These are phyloP conservation scores for Drosophila helvetica DNA, from an alignment of 2,888 invertebrate genomes.

Conservation along the genomic window DNA sequence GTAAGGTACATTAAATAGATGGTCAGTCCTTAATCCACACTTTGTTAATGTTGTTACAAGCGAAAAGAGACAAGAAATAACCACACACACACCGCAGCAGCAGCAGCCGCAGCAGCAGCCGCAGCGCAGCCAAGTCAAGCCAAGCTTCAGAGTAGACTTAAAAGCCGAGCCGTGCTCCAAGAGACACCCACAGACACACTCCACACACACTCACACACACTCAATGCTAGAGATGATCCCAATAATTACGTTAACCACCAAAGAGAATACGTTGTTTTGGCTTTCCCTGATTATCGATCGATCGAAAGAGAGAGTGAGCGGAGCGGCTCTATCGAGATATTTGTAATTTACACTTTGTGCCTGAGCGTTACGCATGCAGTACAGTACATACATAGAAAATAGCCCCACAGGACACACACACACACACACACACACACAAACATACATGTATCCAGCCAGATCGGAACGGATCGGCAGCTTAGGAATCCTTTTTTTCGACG, in stretches of 20 bases:
- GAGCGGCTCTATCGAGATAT: conserved; percentile 58
- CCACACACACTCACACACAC: conserved; percentile 36
- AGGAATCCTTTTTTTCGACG: conserved; percentile 53
- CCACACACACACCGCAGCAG: conserved; percentile 20
- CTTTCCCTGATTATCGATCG: conserved; percentile 11
- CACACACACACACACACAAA: neutral
- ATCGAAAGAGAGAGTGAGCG: conserved; percentile 10
- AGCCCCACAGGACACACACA: conserved; percentile 4
- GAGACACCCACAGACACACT: conserved; percentile 58
- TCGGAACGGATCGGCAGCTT: neutral
- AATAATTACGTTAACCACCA: conserved; percentile 31
- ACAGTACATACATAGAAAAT: conserved; percentile 60
- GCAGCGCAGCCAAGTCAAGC: conserved; percentile 74
- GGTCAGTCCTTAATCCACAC: conserved; percentile 24
- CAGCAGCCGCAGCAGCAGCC: conserved; percentile 49
- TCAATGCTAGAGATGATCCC: conserved; percentile 32
- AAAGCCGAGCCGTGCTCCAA: conserved; percentile 71
- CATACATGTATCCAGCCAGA: conserved; percentile 3
- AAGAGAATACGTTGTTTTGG: conserved; percentile 33
- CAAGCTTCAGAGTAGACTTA: conserved; percentile 54
- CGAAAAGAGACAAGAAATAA: conserved; percentile 42
- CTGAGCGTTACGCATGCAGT: conserved; percentile 78
- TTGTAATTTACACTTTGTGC: conserved; percentile 83
- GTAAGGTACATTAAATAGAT: conserved; percentile 7
- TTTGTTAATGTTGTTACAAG: conserved; percentile 76